Evolutionary conservation across 2,888 invertebrate species (phyloP), one percentile per base, ranked within the genome.

Genomic region (Aphidoletes aphidimyza): DNA sequence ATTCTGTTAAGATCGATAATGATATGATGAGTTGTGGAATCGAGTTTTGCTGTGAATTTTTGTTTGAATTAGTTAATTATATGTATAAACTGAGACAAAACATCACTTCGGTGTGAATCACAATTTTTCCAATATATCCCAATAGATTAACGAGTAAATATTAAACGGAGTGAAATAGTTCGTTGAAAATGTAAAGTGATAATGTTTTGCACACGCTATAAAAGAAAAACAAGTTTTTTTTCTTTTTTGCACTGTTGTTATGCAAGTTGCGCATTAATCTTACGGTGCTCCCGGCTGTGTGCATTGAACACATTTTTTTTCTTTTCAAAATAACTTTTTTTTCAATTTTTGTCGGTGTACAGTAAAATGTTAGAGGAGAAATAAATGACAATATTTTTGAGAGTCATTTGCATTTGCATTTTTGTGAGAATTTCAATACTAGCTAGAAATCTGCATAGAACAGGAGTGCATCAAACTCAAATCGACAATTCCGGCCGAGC

Each of bases 201-300:
- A 54, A 54, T 22, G 22, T 54, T 54, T 6, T 54, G 22, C 54
- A 14, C 22, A 54, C n/a, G n/a, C n/a, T 22, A 22, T 39, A 22
- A 22, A 54, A 22, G 3, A 54, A 54, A 3, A 54, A 54, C 6
- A 8, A n/a, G 6, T 54, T 54, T 22, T 8, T 54, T 54, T 54
- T 22, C n/a, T 54, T 22, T 22, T 54, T n/a, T n/a, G n/a, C n/a
- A n/a, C 22, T 54, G 5, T 2, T 47, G 54, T 14, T n/a, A 54
- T 54, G 22, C 54, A 54, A 54, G 22, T 22, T 54, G 54, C 54
- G 54, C 54, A 54, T 22, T 54, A 54, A 22, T 2, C 22, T 54
- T 54, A 54, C 54, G 54, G 22, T 54, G n/a, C 54, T 54, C 54
- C 54, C 22, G 22, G 22, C n/a, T 54, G n/a, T n/a, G n/a, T 54